Evolutionary conservation across 2,113 vertebrate genomes (phyloP).

Genomic region (Physeter macrocephalus): DNA sequence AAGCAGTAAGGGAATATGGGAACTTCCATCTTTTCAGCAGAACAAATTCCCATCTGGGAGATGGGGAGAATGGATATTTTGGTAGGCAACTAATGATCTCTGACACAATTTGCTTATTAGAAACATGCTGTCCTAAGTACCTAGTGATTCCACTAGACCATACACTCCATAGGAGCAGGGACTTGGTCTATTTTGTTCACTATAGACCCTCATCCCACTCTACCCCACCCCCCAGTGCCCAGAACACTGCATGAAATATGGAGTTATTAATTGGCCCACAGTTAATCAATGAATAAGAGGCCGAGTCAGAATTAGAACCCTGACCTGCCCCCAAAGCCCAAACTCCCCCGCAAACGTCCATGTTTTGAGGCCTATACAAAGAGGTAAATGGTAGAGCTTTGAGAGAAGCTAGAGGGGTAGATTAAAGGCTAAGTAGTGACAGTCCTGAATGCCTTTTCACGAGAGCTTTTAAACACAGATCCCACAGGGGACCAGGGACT

Average conservation of each 20-base stretch:
- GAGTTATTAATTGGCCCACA: background rate
- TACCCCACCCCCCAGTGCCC: background rate
- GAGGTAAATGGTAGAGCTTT: background rate
- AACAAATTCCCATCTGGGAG: background rate
- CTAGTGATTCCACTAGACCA: background rate
- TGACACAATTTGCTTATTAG: background rate
- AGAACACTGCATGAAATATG: background rate
- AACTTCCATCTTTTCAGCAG: background rate
- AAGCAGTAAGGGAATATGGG: background rate
- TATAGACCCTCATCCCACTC: background rate
- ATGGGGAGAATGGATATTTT: background rate
- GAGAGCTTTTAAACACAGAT: background rate
- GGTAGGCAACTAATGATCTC: background rate
- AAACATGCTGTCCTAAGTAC: background rate
- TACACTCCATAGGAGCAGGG: background rate
- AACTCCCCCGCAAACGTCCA: background rate
- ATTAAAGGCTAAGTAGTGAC: background rate
- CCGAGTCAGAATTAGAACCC: background rate
- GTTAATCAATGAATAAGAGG: background rate
- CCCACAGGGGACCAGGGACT: background rate
- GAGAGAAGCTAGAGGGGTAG: background rate
- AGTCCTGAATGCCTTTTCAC: background rate
- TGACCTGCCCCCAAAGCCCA: background rate
- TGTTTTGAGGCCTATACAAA: background rate
- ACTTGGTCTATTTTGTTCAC: background rate